Conservation (phyloP, 2,113 vertebrate genomes). For the Phaetusa simplex region DNA sequence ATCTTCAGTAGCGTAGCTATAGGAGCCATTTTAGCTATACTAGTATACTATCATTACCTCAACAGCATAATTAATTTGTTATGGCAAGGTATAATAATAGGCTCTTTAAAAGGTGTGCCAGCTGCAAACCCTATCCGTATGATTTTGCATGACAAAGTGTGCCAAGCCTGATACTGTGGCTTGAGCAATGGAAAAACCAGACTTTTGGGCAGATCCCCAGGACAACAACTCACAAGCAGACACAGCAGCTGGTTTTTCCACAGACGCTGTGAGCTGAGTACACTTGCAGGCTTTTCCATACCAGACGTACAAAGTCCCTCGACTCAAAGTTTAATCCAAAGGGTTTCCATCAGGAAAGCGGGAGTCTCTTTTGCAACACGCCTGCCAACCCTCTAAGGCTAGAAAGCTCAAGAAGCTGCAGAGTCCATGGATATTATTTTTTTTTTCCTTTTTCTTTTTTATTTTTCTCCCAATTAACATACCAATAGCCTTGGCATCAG, state of each 20-base stretch:
- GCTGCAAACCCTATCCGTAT: not conserved
- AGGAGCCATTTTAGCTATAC: not conserved
- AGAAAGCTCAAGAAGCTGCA: not conserved
- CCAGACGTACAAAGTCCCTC: not conserved
- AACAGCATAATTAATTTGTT: not conserved
- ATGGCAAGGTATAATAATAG: not conserved
- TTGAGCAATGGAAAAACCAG: not conserved
- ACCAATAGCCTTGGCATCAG: not conserved
- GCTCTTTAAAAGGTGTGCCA: not conserved
- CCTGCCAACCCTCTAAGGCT: not conserved
- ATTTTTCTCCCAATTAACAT: not conserved
- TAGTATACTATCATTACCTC: not conserved
- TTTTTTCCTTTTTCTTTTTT: not conserved
- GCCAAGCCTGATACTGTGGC: not conserved
- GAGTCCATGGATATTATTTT: not conserved
- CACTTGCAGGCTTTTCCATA: not conserved
- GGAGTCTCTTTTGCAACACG: not conserved
- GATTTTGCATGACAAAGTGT: not conserved
- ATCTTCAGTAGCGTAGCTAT: not conserved
- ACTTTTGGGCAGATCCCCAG: not conserved
- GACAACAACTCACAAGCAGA: not conserved
- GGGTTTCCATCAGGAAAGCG: not conserved
- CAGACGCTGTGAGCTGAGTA: fast-evolving
- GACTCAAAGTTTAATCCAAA: not conserved
- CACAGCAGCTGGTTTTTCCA: conserved; percentile 3